Conservation (phyloP, 2,888 invertebrate genomes). For the Scaptomyza cyrtandrae region DNA sequence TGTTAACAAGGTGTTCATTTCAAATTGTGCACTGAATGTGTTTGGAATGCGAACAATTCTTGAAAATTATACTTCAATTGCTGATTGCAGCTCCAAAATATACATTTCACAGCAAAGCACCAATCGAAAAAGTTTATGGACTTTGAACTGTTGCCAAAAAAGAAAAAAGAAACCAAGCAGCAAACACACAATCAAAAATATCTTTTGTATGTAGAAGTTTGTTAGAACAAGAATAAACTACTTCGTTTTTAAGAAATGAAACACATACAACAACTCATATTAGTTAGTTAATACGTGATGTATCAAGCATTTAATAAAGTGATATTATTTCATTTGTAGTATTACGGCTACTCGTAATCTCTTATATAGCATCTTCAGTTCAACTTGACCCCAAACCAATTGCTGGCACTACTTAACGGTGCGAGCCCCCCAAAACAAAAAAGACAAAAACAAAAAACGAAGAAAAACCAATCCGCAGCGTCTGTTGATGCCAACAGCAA, state of each 20-base stretch:
- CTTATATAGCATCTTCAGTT: slow-evolving; percentile 34
- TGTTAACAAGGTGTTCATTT: slow-evolving; percentile 64
- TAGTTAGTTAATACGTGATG: background rate
- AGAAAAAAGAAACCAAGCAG: slow-evolving; percentile 2
- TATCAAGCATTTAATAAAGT: background rate
- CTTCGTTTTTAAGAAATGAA: background rate
- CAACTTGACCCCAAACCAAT: slow-evolving; percentile 59
- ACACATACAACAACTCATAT: background rate
- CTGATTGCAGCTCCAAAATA: slow-evolving; percentile 25
- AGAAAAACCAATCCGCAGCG: slow-evolving; percentile 63
- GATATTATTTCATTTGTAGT: slow-evolving; percentile 6
- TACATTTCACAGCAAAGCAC: slow-evolving; percentile 31
- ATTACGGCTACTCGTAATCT: slow-evolving; percentile 14
- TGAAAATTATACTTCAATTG: slow-evolving; percentile 55
- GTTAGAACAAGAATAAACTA: background rate
- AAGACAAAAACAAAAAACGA: slow-evolving; percentile 10
- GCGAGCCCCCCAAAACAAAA: slow-evolving; percentile 61
- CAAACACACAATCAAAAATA: slow-evolving; percentile 1
- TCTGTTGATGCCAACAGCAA: slow-evolving; percentile 36
- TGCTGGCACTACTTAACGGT: slow-evolving; percentile 53
- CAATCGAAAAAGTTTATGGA: slow-evolving; percentile 10
- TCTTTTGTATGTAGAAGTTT: background rate
- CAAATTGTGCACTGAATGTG: slow-evolving; percentile 21
- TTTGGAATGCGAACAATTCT: slow-evolving; percentile 60
- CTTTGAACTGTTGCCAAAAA: slow-evolving; percentile 15